A percentile compares a stretch with the other conserved stretches of the same genome.
Evolutionary conservation across 2,113 vertebrate genomes (phyloP).

Genomic region (Petroica traversi): DNA sequence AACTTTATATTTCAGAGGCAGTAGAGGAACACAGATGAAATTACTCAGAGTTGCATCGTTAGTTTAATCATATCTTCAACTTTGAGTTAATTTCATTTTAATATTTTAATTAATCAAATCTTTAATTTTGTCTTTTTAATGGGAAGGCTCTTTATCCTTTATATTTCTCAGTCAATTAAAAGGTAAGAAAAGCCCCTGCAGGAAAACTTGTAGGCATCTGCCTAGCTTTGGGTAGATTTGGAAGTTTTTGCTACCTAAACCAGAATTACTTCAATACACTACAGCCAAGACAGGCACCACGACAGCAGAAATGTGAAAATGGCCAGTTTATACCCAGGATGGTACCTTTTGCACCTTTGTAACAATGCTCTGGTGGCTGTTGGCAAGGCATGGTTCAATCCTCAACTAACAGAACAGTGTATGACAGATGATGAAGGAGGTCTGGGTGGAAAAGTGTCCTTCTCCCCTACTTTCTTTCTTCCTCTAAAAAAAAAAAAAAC

Average conservation of each 20-base stretch:
- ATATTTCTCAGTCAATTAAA: not conserved
- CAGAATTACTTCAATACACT: not conserved
- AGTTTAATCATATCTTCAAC: not conserved
- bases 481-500: not conserved
- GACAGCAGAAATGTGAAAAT: not conserved
- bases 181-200: not conserved
- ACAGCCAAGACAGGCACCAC: not conserved
- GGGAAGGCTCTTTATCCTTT: not conserved
- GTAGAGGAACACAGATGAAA: not conserved
- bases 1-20: not conserved
- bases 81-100: not conserved
- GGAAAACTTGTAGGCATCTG: not conserved
- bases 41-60: not conserved
- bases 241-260: not conserved
- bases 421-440: not conserved
- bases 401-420: not conserved
- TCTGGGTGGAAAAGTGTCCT: slow-evolving; percentile 27
- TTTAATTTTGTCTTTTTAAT: not conserved
- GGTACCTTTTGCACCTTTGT: not conserved
- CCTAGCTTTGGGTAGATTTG: not conserved
- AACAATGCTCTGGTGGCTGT: not conserved
- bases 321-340: not conserved
- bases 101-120: not conserved
- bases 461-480: not conserved
- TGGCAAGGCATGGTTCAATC: not conserved